These are phyloP conservation scores for Labeo rohita DNA, from an alignment of 2,113 vertebrate species.

Conservation along the genomic window DNA sequence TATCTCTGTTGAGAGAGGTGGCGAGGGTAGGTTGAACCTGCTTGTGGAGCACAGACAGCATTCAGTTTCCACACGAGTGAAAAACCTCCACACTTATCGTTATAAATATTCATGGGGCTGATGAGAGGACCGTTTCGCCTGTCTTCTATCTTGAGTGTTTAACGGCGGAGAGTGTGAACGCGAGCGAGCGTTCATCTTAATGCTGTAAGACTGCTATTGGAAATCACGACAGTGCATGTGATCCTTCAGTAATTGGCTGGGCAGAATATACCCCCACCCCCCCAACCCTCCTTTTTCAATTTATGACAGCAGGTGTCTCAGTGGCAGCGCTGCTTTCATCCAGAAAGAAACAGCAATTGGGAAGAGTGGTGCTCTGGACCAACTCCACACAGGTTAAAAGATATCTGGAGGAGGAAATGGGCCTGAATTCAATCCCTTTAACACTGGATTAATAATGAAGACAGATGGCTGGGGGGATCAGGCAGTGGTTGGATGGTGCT, in stretches of 20 bases:
- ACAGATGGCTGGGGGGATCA: slow-evolving; percentile 48
- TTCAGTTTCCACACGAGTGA: slow-evolving; percentile 29
- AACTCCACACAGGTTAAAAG: slow-evolving; percentile 55
- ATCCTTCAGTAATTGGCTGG: slow-evolving; percentile 46
- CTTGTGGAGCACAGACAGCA: slow-evolving; percentile 9
- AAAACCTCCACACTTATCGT: slow-evolving; percentile 6
- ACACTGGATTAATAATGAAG: slow-evolving; percentile 51
- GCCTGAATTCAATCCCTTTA: slow-evolving; percentile 54
- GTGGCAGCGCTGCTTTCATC: slow-evolving; percentile 24
- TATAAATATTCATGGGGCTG: slow-evolving; percentile 51
- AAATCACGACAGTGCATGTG: slow-evolving; percentile 38
- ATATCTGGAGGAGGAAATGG: slow-evolving; percentile 49
- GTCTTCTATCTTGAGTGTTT: slow-evolving; percentile 16
- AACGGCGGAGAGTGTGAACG: not conserved
- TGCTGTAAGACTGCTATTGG: slow-evolving; percentile 20
- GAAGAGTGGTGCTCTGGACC: slow-evolving; percentile 58
- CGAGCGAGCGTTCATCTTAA: not conserved
- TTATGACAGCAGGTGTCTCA: slow-evolving; percentile 33
- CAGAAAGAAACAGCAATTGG: slow-evolving; percentile 48
- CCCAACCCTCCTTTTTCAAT: slow-evolving; percentile 25
- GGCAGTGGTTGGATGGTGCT: slow-evolving; percentile 14
- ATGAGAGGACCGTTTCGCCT: slow-evolving; percentile 29
- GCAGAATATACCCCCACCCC: not conserved
- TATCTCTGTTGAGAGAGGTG: slow-evolving; percentile 40
- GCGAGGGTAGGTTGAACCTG: not conserved